These are phyloP conservation scores for Thinocorus orbignyianus DNA, from an alignment of 2,113 vertebrate species.

Conservation along the genomic window DNA sequence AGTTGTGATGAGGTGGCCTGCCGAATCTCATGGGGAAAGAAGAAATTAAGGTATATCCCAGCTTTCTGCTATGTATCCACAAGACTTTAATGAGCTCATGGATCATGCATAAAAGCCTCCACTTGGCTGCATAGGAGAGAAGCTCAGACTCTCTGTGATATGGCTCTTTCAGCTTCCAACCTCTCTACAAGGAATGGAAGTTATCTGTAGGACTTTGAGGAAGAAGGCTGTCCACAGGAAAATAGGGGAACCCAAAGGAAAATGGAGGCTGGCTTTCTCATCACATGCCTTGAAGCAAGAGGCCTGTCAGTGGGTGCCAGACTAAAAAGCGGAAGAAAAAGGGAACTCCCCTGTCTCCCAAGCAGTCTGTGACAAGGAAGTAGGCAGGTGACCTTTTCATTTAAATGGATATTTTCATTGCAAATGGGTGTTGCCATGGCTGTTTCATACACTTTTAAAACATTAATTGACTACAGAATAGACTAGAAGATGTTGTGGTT, in stretches of 20 bases:
- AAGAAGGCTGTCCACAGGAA: neutral
- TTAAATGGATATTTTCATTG: neutral
- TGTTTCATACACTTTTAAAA: neutral
- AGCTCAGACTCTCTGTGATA: neutral
- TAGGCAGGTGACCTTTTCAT: neutral
- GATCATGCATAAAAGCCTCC: neutral
- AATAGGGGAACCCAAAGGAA: neutral
- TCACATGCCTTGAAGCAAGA: neutral
- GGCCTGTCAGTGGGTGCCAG: neutral
- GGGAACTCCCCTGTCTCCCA: neutral
- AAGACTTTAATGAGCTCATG: neutral
- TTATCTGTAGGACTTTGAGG: neutral
- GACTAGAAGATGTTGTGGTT: neutral
- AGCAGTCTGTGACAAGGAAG: neutral
- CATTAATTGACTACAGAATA: neutral
- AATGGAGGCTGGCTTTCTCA: neutral
- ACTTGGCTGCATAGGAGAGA: neutral
- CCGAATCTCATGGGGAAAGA: neutral
- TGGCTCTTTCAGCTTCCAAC: neutral
- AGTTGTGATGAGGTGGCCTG: neutral
- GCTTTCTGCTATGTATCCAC: neutral
- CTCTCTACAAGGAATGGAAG: neutral
- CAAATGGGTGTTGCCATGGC: neutral
- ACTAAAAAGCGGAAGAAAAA: neutral
- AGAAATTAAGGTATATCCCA: neutral